Evolutionary conservation across 2,888 invertebrate species (phyloP).

Genomic region (Altica lythri): DNA sequence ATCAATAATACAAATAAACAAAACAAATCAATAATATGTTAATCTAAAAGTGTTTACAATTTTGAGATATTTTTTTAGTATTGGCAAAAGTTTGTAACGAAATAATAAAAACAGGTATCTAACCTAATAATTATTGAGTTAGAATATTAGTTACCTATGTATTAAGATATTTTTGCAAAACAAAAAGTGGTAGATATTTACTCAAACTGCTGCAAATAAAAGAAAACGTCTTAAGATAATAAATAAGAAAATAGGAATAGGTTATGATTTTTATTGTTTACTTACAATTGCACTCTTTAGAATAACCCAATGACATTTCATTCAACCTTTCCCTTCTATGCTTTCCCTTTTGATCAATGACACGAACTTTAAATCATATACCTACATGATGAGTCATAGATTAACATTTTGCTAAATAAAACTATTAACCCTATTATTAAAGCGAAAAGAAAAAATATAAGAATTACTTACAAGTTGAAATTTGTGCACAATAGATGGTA

Average conservation of each 20-base stretch:
- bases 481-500: too few species aligned
- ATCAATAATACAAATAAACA: constrained; percentile 16
- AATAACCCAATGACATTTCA: constrained; percentile 1
- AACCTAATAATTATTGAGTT: too few species aligned
- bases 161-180: too few species aligned
- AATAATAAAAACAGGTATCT: too few species aligned
- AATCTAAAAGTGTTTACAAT: not conserved
- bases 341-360: not conserved
- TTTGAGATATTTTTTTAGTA: too few species aligned
- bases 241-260: constrained; percentile 1
- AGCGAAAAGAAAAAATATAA: too few species aligned
- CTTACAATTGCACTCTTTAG: not conserved
- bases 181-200: too few species aligned
- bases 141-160: too few species aligned
- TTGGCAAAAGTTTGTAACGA: too few species aligned
- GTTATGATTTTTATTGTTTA: constrained; percentile 11
- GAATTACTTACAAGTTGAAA: not conserved
- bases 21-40: constrained; percentile 11
- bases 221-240: too few species aligned
- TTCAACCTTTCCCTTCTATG: not conserved
- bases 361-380: not conserved
- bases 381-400: not conserved
- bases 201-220: too few species aligned
- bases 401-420: not conserved
- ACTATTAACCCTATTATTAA: not conserved